A percentile compares a stretch with the other conserved stretches of the same genome.
Evolutionary conservation across 2,888 invertebrate species (phyloP).

Genomic region (Polyploca ridens): DNA sequence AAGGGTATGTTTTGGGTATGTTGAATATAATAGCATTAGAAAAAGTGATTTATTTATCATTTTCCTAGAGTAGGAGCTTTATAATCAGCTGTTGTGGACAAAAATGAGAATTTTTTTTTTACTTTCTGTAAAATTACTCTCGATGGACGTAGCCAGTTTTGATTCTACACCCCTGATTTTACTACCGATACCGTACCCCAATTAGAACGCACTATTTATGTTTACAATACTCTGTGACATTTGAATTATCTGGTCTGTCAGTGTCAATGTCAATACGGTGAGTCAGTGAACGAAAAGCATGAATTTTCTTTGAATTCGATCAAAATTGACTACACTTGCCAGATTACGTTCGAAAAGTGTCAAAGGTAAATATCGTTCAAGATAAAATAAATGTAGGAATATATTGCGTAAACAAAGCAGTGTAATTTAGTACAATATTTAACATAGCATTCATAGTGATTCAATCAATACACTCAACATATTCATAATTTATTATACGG

Average conservation of each 20-base stretch:
- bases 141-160: too few species aligned
- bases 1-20: too few species aligned
- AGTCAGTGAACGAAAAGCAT: slow-evolving; percentile 53
- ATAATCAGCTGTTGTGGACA: too few species aligned
- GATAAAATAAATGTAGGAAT: slow-evolving; percentile 40
- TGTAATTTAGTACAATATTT: slow-evolving; percentile 27
- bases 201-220: too few species aligned
- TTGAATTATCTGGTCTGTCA: background rate
- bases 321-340: slow-evolving; percentile 71
- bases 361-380: slow-evolving; percentile 71
- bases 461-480: slow-evolving; percentile 38
- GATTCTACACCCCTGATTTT: too few species aligned
- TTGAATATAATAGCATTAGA: too few species aligned
- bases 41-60: too few species aligned
- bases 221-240: too few species aligned
- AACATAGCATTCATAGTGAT: slow-evolving; percentile 30
- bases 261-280: slow-evolving; percentile 8
- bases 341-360: slow-evolving; percentile 70
- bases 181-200: too few species aligned
- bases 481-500: slow-evolving; percentile 54
- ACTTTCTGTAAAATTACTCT: too few species aligned
- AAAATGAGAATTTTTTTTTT: too few species aligned
- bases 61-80: too few species aligned
- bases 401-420: slow-evolving; percentile 26
- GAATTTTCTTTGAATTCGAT: slow-evolving; percentile 67